A percentile compares a stretch with the other conserved stretches of the same genome.
Conservation (phyloP, 2,888 invertebrate species). For the Embidobia sp. region DNA sequence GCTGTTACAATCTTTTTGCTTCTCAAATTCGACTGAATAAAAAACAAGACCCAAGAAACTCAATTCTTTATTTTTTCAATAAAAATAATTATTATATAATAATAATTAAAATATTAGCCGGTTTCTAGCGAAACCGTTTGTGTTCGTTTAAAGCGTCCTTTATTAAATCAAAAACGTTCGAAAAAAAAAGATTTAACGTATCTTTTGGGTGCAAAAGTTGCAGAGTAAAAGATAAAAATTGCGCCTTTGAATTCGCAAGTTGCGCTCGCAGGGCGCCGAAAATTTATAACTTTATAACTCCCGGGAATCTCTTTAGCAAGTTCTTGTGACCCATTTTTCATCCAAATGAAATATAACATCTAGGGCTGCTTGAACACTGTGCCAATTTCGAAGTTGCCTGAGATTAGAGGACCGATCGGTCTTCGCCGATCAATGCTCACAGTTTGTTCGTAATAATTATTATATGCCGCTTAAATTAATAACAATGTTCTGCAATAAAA, state of each 20-base stretch:
- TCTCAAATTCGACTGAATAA: no score
- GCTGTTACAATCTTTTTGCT: constrained; percentile 1
- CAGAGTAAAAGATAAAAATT: constrained; percentile 32
- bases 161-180: no score
- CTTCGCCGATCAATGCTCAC: background rate
- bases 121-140: no score
- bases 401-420: constrained; percentile 11
- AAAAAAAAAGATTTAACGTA: background rate
- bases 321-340: constrained; percentile 56
- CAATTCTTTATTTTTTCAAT: no score
- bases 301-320: constrained; percentile 46
- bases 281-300: constrained; percentile 59
- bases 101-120: no score
- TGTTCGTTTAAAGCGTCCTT: no score
- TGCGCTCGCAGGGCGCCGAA: constrained; percentile 23
- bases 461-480: background rate
- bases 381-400: constrained; percentile 9
- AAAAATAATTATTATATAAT: no score
- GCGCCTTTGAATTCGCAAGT: constrained; percentile 41
- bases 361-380: constrained; percentile 36
- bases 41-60: no score
- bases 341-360: constrained; percentile 39
- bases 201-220: constrained; percentile 25
- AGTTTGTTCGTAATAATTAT: no score
- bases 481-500: no score